These are phyloP conservation scores for Ophion obscuratus DNA, from an alignment of 2,888 invertebrate species.

Conservation along the genomic window DNA sequence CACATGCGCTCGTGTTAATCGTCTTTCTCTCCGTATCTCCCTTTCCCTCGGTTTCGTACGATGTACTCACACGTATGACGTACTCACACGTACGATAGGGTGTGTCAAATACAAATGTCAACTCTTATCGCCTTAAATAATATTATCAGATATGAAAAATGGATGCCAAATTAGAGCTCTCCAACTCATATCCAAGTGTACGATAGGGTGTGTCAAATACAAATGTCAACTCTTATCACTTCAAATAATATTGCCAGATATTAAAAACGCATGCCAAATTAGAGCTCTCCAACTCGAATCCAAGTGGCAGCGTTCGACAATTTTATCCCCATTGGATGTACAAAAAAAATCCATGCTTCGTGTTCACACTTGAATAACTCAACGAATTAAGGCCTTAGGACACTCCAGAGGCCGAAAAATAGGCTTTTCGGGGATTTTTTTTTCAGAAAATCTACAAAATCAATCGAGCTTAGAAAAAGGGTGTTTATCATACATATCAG, in stretches of 20 bases:
- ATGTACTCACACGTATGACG: neutral
- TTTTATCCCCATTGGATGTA: too few species aligned
- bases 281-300: neutral
- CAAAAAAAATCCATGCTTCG: too few species aligned
- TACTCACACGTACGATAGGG: neutral
- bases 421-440: too few species aligned
- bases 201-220: neutral
- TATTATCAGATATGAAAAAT: neutral
- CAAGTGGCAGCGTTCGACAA: too few species aligned
- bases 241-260: neutral
- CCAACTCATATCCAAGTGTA: neutral
- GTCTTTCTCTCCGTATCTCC: neutral
- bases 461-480: too few species aligned
- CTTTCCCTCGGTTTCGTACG: neutral
- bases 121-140: neutral
- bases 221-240: neutral
- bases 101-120: neutral
- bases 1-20: constrained; percentile 22
- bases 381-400: too few species aligned
- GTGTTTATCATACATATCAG: too few species aligned
- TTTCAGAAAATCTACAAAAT: too few species aligned
- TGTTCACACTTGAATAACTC: neutral
- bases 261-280: neutral
- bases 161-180: neutral
- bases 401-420: too few species aligned